phyloP scores from a whole-genome alignment of 2,888 invertebrate genomes.

The Rhagonycha fulva region DNA sequence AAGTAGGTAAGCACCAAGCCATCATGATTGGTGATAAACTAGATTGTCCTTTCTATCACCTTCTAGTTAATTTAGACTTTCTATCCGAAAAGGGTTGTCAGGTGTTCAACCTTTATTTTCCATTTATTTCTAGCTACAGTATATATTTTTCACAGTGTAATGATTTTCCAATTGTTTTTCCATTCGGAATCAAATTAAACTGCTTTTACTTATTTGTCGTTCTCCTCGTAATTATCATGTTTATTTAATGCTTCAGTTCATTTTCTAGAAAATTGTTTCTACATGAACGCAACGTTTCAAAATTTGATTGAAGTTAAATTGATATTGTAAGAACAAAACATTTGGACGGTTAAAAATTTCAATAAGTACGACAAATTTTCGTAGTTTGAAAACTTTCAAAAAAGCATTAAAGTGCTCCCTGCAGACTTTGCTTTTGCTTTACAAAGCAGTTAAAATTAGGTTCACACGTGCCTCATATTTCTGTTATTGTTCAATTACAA shows the following conservation, averaged over 20 bases:
- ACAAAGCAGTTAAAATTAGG: not conserved
- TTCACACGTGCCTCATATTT: not conserved
- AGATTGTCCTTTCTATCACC: not conserved
- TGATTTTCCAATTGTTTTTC: not conserved
- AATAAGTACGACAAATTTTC: not conserved
- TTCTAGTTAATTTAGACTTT: not conserved
- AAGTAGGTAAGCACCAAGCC: not conserved
- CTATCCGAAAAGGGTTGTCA: not conserved
- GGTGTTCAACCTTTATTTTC: not conserved
- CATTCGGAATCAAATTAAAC: not conserved
- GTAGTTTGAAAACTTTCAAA: not conserved
- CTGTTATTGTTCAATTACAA: not conserved
- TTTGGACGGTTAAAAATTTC: not conserved
- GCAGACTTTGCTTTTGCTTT: not conserved
- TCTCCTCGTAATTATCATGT: not conserved
- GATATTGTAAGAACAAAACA: not conserved
- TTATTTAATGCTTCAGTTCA: not conserved
- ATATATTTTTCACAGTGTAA: not conserved
- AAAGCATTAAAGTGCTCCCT: not conserved
- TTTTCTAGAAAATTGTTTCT: not conserved
- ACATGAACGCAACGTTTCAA: too few species aligned
- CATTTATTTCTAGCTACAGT: not conserved
- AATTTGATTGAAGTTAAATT: not conserved
- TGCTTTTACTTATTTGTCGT: not conserved
- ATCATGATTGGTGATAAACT: conserved; percentile 1